phyloP scores from a whole-genome alignment of 2,113 vertebrate species.

The Perognathus longimembris region DNA sequence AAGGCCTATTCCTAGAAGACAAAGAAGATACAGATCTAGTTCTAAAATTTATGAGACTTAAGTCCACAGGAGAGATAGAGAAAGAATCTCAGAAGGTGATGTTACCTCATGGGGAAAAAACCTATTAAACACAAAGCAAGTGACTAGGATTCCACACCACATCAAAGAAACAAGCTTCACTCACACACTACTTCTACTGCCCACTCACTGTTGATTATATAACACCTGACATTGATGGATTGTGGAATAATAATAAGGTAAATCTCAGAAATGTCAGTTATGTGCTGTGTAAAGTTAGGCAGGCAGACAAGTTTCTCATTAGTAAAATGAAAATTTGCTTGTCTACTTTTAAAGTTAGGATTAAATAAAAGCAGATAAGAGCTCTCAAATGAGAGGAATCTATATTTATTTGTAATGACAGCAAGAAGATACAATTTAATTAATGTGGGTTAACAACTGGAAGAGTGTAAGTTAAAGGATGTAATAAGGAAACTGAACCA shows the following conservation, averaged over 20 bases:
- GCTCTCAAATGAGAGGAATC: not conserved
- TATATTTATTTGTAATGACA: slow-evolving; percentile 7
- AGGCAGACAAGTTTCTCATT: not conserved
- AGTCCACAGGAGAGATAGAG: not conserved
- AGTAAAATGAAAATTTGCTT: not conserved
- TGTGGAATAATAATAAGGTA: not conserved
- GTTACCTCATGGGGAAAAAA: not conserved
- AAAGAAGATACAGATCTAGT: slow-evolving; percentile 22
- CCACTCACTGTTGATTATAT: not conserved
- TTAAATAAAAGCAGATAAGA: slow-evolving; percentile 32
- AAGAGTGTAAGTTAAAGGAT: no score
- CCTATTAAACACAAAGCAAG: not conserved
- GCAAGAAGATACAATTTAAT: not conserved
- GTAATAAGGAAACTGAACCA: not conserved
- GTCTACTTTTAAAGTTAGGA: not conserved
- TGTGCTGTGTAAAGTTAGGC: not conserved
- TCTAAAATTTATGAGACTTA: slow-evolving; percentile 1
- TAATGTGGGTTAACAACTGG: not conserved
- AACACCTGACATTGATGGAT: not conserved
- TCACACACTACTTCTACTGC: not conserved
- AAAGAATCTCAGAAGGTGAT: not conserved
- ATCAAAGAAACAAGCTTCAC: not conserved
- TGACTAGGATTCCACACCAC: not conserved
- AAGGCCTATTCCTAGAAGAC: slow-evolving; percentile 14
- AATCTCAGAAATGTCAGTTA: not conserved